Evolutionary conservation across 2,888 invertebrate species (phyloP).

Genomic region (Chrysodeixis includens): DNA sequence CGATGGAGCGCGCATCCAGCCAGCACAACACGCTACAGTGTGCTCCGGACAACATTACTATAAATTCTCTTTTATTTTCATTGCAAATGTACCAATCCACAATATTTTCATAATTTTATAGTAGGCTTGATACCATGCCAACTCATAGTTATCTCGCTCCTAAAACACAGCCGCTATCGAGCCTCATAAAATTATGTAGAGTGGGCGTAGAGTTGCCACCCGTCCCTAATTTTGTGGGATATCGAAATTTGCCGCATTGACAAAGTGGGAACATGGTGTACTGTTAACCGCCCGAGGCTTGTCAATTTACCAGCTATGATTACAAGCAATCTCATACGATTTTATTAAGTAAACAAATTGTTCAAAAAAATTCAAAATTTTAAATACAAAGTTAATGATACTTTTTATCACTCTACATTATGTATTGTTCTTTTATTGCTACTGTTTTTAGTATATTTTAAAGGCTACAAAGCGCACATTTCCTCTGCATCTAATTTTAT

Average conservation of each 20-base stretch:
- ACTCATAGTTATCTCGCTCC: slow-evolving; percentile 66
- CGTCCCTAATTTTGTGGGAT: slow-evolving; percentile 54
- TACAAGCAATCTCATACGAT: neutral
- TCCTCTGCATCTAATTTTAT: slow-evolving; percentile 30
- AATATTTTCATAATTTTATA: slow-evolving; percentile 72
- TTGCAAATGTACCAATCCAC: slow-evolving; percentile 61
- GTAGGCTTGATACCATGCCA: slow-evolving; percentile 67
- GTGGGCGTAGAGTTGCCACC: slow-evolving; percentile 53
- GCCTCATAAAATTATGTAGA: slow-evolving; percentile 64
- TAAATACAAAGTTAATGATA: neutral
- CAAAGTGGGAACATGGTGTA: slow-evolving; percentile 17
- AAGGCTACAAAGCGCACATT: slow-evolving; percentile 42
- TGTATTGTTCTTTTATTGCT: slow-evolving; percentile 20
- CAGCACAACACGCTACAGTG: slow-evolving; percentile 22
- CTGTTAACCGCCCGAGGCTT: slow-evolving; percentile 22
- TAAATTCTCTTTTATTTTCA: slow-evolving; percentile 65
- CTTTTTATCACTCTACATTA: neutral
- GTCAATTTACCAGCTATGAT: slow-evolving; percentile 4
- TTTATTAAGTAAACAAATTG: neutral
- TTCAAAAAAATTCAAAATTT: too few relatives aligned
- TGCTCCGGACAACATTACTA: slow-evolving; percentile 52
- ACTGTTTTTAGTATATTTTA: slow-evolving; percentile 19
- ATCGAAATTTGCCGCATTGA: slow-evolving; percentile 43
- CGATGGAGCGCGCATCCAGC: slow-evolving; percentile 20
- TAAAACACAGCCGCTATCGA: slow-evolving; percentile 63